These are phyloP conservation scores for Erebia palarica DNA, from an alignment of 2,888 invertebrate species.

Conservation along the genomic window DNA sequence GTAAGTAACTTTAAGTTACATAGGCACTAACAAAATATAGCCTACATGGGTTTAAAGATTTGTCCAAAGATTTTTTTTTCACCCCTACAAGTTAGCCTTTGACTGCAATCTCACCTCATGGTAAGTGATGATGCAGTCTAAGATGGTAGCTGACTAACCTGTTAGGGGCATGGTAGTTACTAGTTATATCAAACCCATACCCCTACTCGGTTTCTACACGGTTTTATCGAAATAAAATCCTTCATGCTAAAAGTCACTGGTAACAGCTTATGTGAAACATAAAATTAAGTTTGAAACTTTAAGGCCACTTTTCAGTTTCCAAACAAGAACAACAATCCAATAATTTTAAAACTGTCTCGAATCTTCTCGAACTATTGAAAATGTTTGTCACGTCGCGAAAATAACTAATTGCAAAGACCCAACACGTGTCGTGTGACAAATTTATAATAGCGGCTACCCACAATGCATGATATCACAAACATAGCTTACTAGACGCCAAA, in stretches of 20 bases:
- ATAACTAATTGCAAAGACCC: slow-evolving; percentile 43
- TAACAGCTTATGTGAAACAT: not conserved
- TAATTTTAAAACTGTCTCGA: slow-evolving; percentile 16
- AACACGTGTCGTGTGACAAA: slow-evolving; percentile 40
- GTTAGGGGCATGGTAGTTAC: too few species aligned
- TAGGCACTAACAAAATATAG: too few species aligned
- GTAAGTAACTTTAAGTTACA: not conserved
- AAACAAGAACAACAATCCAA: slow-evolving; percentile 14
- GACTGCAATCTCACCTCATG: too few species aligned
- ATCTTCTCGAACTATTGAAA: slow-evolving; percentile 24
- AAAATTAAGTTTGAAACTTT: slow-evolving; percentile 4
- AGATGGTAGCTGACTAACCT: too few species aligned
- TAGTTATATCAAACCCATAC: too few species aligned
- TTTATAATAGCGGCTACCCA: slow-evolving; percentile 16
- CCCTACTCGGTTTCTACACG: too few species aligned
- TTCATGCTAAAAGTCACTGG: not conserved
- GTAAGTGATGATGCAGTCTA: too few species aligned
- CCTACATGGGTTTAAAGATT: not conserved
- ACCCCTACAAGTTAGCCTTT: too few species aligned
- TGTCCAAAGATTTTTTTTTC: too few species aligned
- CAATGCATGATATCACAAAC: not conserved
- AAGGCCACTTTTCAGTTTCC: slow-evolving; percentile 15
- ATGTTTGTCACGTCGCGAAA: slow-evolving; percentile 39
- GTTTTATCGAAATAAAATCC: not conserved
- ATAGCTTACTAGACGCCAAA: not conserved